Evolutionary conservation across 2,113 vertebrate genomes (phyloP).

Genomic region (Cephalopholis sonnerati): DNA sequence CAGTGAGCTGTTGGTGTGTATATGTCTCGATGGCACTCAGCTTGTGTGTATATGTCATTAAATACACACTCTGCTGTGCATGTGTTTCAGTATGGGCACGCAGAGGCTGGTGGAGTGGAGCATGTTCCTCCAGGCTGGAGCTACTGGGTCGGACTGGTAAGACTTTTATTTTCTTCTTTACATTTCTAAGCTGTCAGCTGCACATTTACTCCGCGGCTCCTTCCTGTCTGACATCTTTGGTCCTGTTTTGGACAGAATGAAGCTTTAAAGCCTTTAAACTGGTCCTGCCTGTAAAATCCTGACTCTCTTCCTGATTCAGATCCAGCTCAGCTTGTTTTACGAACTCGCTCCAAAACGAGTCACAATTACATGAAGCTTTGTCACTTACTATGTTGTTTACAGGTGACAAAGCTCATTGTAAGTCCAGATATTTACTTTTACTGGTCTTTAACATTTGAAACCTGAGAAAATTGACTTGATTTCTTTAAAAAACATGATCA

Average conservation of each 20-base stretch:
- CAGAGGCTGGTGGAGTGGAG: slow-evolving; percentile 91
- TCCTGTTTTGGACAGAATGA: neutral
- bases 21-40: no score
- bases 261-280: neutral
- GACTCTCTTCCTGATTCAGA: neutral
- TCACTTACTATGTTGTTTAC: neutral
- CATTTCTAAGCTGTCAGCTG: neutral
- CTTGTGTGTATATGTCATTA: neutral
- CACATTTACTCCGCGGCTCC: neutral
- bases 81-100: slow-evolving; percentile 90
- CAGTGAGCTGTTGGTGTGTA: no score
- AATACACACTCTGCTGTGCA: neutral
- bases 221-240: slow-evolving; percentile 3
- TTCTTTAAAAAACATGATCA: no score
- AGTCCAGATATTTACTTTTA: neutral
- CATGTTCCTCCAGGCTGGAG: slow-evolving; percentile 95
- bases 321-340: neutral
- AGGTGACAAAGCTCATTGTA: no score
- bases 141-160: slow-evolving; percentile 96
- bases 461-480: no score
- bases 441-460: no score
- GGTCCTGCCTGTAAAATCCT: neutral
- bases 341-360: neutral
- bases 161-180: slow-evolving; percentile 43
- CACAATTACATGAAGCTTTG: neutral